These are phyloP conservation scores for Heterodera filipjevi DNA, from an alignment of 2,888 invertebrate genomes.

Conservation along the genomic window DNA sequence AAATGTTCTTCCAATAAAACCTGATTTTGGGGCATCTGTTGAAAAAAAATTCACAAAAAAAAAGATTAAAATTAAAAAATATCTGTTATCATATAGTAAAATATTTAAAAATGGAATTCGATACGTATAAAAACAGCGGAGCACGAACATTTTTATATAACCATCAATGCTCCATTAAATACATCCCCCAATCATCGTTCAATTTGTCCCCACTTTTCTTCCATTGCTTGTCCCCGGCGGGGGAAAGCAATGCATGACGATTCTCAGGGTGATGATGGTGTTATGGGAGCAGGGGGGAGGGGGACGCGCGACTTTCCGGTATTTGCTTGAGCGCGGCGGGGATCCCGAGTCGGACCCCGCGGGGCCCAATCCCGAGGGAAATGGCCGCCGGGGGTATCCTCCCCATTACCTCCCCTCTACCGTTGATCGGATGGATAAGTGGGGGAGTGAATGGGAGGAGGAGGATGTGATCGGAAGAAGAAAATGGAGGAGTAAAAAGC, in stretches of 20 bases:
- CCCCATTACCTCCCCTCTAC: too few species aligned
- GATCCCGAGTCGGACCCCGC: neutral
- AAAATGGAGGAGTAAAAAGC: neutral
- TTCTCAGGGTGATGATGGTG: too few species aligned
- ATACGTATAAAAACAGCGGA: too few species aligned
- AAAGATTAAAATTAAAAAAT: too few species aligned
- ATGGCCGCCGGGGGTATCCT: neutral
- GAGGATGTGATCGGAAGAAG: neutral
- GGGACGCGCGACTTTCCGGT: neutral
- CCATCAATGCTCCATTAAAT: too few species aligned
- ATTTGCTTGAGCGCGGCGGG: neutral
- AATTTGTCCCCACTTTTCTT: neutral
- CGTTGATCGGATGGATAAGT: neutral
- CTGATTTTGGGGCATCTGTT: too few species aligned
- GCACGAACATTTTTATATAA: too few species aligned
- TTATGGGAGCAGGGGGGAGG: neutral
- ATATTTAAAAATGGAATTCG: too few species aligned
- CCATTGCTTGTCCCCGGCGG: neutral
- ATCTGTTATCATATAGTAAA: too few species aligned
- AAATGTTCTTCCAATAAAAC: too few species aligned
- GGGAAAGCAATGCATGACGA: constrained; percentile 1
- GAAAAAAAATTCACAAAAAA: too few species aligned
- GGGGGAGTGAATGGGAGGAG: neutral
- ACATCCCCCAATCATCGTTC: too few species aligned
- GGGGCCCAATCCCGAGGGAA: neutral